Percentiles rank a stretch among this genome's conserved stretches.
phyloP scores from a whole-genome alignment of 2,113 vertebrate genomes.

The Synchiropus splendidus region DNA sequence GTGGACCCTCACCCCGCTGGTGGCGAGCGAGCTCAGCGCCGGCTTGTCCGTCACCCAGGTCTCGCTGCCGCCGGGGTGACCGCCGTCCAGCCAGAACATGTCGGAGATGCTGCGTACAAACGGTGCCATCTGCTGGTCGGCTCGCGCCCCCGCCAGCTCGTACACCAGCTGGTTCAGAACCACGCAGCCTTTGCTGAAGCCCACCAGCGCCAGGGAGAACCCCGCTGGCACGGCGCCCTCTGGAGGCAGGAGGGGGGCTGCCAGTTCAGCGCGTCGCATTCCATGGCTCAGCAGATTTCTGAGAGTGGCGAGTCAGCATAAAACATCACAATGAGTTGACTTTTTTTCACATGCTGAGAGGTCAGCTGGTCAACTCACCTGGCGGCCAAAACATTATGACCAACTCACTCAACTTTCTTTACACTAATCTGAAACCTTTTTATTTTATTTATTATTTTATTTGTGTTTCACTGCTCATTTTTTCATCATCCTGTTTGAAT shows the following conservation, averaged over 20 bases:
- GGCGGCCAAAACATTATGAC: too few species aligned
- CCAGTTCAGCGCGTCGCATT: slow-evolving; percentile 69
- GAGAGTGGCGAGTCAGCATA: too few species aligned
- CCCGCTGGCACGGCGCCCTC: slow-evolving; percentile 39
- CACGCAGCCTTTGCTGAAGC: slow-evolving; percentile 98
- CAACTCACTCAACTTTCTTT: too few species aligned
- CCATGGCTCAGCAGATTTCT: slow-evolving; percentile 78
- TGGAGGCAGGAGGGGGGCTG: slow-evolving; percentile 61
- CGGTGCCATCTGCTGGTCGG: slow-evolving; percentile 67
- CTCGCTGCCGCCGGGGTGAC: slow-evolving; percentile 88
- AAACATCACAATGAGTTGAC: background rate
- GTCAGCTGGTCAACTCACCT: too few species aligned
- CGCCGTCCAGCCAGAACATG: slow-evolving; percentile 94
- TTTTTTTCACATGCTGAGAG: too few species aligned
- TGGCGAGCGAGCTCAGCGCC: slow-evolving; percentile 74
- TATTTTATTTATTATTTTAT: too few species aligned
- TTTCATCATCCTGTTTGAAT: too few species aligned
- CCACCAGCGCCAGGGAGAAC: slow-evolving; percentile 77
- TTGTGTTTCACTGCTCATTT: background rate
- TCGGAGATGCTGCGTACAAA: slow-evolving; percentile 75
- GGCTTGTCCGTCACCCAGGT: slow-evolving; percentile 87
- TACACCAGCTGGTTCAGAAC: slow-evolving; percentile 93
- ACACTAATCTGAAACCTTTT: too few species aligned
- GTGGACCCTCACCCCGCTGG: slow-evolving; percentile 76
- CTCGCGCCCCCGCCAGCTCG: slow-evolving; percentile 77